Conservation (phyloP, 2,797 vertebrate genomes). For the Pitangus sulphuratus region DNA sequence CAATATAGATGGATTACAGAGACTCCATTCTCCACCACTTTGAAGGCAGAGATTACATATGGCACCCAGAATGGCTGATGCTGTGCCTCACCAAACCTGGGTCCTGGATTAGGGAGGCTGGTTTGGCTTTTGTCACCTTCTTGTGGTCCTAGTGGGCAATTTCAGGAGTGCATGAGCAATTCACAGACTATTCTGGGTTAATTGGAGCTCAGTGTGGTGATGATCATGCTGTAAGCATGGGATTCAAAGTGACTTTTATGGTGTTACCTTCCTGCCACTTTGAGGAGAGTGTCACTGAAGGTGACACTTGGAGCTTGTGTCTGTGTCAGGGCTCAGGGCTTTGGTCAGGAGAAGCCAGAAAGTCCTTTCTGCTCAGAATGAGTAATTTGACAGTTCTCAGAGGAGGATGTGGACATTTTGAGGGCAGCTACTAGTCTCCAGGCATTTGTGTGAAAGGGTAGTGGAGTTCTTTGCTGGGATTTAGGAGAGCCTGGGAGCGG, state of each 20-base stretch:
- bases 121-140: background rate
- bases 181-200: background rate
- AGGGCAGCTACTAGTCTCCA: background rate
- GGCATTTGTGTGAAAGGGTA: slow-evolving; percentile 50
- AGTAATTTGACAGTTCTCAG: background rate
- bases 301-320: background rate
- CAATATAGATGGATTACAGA: background rate
- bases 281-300: background rate
- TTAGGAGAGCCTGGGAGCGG: slow-evolving; percentile 38
- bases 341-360: background rate
- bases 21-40: background rate
- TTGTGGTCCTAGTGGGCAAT: background rate
- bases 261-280: background rate
- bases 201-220: background rate
- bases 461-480: background rate
- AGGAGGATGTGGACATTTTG: background rate
- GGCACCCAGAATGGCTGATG: background rate
- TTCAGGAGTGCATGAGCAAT: background rate
- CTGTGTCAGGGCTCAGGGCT: background rate
- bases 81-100: background rate
- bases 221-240: background rate
- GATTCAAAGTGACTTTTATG: background rate
- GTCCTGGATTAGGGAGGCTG: background rate
- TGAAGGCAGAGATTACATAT: background rate
- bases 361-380: background rate